These are phyloP conservation scores for Atta colombica DNA, from an alignment of 1,140 invertebrate genomes.

Conservation along the genomic window DNA sequence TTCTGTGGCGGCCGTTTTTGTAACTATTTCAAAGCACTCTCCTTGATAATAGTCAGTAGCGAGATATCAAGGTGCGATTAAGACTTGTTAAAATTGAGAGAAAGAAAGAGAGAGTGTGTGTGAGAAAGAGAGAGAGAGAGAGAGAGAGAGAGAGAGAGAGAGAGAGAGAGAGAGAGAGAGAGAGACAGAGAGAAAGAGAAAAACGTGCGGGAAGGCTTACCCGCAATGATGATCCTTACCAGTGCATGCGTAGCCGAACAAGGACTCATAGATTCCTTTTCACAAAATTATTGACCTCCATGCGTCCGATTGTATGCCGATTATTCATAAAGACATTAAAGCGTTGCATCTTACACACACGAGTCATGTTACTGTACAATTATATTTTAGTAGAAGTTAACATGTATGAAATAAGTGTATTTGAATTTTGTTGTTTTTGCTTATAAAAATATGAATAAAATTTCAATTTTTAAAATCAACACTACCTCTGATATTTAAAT, in stretches of 20 bases:
- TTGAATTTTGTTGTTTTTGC: slow-evolving; percentile 86
- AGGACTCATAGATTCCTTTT: slow-evolving; percentile 63
- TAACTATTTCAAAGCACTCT: slow-evolving; percentile 81
- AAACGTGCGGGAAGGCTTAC: neutral
- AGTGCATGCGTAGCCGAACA: slow-evolving; percentile 62
- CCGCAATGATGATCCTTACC: slow-evolving; percentile 61
- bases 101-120: slow-evolving; percentile 19
- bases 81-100: slow-evolving; percentile 58
- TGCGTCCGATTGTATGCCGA: slow-evolving; percentile 62
- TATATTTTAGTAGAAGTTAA: slow-evolving; percentile 84
- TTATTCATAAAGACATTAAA: slow-evolving; percentile 72
- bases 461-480: slow-evolving; percentile 76
- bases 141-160: slow-evolving; percentile 17
- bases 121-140: neutral
- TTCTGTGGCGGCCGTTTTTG: slow-evolving; percentile 86
- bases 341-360: slow-evolving; percentile 76
- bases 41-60: slow-evolving; percentile 59
- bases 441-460: slow-evolving; percentile 86
- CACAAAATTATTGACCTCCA: slow-evolving; percentile 57
- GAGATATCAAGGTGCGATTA: slow-evolving; percentile 39
- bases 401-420: slow-evolving; percentile 84
- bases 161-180: neutral
- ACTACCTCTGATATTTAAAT: no score
- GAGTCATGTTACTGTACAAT: slow-evolving; percentile 84
- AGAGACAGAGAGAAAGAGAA: slow-evolving; percentile 29